Base-by-base conservation (phyloP, 2,797 vertebrate genomes). In the Psittacula echo region DNA sequence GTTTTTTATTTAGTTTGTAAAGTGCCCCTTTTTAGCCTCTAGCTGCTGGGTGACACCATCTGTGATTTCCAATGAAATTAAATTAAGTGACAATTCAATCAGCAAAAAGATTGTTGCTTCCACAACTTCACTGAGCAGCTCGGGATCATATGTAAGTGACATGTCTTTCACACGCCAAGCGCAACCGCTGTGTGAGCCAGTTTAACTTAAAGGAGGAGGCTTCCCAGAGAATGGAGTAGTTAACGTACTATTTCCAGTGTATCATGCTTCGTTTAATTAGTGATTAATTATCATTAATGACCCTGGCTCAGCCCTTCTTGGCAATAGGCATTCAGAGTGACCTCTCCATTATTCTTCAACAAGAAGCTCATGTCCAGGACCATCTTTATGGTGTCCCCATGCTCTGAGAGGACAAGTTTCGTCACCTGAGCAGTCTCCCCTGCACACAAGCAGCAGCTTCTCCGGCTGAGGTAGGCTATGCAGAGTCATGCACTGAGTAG, bases 71-170 rank as follows among this genome's bases (percentile, higher is more conserved):
- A 95, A 48, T 96, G 85, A 97, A 98, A 98, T 98, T 96, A 97
- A 97, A 98, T 98, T 98, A 98, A 97, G 94, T 94, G 96, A 96
- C 97, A 98, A 98, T 98, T 97, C 94, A 97, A 98, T 98, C 96
- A 97, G 81, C 94, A 90, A 66, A n/a, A 96, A 97, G 88, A 97
- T 93, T 95, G 94, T 97, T 97, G 94, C 86, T 95, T 96, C 95
- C 94, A 91, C 95, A 96, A 96, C 95, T 97, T 97, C 70, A 70
- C 75, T 72, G 73, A 76, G 83, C 82, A 93, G 47, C 88, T 92
- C 91, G 65, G 93, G 82, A 89, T 88, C 83, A 18, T 60, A 19
- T 26, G 8, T 19, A 13, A 79, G 90, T 70, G 94, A 56, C 62
- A 45, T 7, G 5, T 78, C 92, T 95, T 48, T 75, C 92, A 73